These are phyloP conservation scores for Ceyx melanurus DNA, from an alignment of 2,113 vertebrate genomes.

Conservation along the genomic window DNA sequence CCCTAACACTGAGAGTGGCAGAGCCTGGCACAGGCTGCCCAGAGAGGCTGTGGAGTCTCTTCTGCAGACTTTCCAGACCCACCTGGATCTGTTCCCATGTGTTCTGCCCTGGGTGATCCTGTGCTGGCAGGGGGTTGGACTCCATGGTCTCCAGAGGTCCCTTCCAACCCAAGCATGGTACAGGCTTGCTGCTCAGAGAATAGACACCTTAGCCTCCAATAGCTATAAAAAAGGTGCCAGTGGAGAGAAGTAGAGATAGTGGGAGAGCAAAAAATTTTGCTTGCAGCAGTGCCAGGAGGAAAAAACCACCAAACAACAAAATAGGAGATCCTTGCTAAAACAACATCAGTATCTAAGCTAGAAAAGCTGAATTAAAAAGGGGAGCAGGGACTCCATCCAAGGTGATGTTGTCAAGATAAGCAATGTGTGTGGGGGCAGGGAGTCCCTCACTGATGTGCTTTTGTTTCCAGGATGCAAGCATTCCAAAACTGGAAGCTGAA, in stretches of 20 bases:
- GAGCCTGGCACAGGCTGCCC: too few species aligned
- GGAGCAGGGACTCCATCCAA: accelerated
- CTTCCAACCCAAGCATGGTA: neutral
- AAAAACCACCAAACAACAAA: neutral
- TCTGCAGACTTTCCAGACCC: too few species aligned
- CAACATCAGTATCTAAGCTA: neutral
- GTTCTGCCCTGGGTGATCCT: too few species aligned
- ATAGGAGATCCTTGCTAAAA: neutral
- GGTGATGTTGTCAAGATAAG: neutral
- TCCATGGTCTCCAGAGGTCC: too few species aligned
- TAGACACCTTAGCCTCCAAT: neutral
- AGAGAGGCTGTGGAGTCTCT: too few species aligned
- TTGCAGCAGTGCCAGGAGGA: neutral
- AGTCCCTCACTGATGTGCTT: neutral
- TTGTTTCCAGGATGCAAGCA: neutral
- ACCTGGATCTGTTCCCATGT: too few species aligned
- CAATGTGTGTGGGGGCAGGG: too few species aligned
- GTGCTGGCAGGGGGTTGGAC: too few species aligned
- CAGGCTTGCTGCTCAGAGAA: neutral
- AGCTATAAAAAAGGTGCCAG: neutral
- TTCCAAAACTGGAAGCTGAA: neutral
- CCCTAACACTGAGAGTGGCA: too few species aligned
- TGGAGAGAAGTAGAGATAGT: neutral
- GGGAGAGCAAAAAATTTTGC: neutral
- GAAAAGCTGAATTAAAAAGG: neutral